These are phyloP conservation scores for Nymphalis polychloros DNA, from an alignment of 2,888 invertebrate species.

Conservation along the genomic window DNA sequence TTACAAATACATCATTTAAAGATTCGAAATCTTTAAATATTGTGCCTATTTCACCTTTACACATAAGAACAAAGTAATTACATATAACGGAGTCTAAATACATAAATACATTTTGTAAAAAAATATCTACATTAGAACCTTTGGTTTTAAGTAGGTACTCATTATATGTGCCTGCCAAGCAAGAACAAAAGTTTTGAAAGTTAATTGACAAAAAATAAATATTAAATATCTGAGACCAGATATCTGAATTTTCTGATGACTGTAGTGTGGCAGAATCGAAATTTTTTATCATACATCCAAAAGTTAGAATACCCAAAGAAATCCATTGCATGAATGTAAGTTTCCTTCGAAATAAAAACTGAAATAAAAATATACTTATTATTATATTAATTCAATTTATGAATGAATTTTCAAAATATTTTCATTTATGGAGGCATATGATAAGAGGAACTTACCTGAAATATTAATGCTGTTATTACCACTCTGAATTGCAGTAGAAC, in stretches of 20 bases:
- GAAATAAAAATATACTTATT: conserved; percentile 49
- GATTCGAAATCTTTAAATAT: conserved; percentile 83
- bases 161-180: conserved; percentile 97
- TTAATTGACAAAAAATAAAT: conserved; percentile 85
- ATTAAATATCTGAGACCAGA: conserved; percentile 73
- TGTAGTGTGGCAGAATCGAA: conserved; percentile 79
- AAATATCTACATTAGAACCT: conserved; percentile 92
- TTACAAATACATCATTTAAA: conserved; percentile 85
- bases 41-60: conserved; percentile 84
- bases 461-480: conserved; percentile 94
- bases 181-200: conserved; percentile 94
- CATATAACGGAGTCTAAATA: conserved; percentile 97
- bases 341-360: conserved; percentile 93
- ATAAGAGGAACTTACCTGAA: conserved; percentile 85
- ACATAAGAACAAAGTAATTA: conserved; percentile 87
- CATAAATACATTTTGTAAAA: conserved; percentile 97
- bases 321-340: conserved; percentile 93
- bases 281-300: conserved; percentile 96
- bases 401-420: too few relatives aligned
- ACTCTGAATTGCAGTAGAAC: conserved; percentile 94
- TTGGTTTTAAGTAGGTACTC: conserved; percentile 95
- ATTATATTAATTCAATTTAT: too few relatives aligned
- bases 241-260: conserved; percentile 51
- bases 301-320: conserved; percentile 91
- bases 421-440: too few relatives aligned